These are phyloP conservation scores for Meteorus cinctellus DNA, from an alignment of 2,888 invertebrate species.

Conservation along the genomic window DNA sequence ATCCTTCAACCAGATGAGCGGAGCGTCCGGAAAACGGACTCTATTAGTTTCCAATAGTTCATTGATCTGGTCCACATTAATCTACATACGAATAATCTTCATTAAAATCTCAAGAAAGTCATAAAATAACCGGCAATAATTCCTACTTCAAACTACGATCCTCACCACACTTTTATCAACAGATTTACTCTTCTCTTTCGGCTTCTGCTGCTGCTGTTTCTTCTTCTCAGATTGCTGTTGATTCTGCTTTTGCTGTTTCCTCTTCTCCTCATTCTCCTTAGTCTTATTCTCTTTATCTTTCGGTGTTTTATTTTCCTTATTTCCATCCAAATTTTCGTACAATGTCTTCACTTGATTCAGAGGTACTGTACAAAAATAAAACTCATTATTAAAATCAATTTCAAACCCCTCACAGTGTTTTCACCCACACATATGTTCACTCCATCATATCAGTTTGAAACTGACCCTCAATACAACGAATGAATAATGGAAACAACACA, in stretches of 20 bases:
- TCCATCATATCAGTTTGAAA: not conserved
- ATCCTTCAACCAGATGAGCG: constrained; percentile 82
- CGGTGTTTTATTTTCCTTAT: constrained; percentile 77
- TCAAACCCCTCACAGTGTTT: not conserved
- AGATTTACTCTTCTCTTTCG: constrained; percentile 81
- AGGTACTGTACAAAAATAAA: constrained; percentile 76
- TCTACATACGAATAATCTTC: constrained; percentile 71
- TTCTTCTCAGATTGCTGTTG: constrained; percentile 69
- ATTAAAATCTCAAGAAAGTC: not conserved
- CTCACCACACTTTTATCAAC: constrained; percentile 79
- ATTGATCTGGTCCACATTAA: constrained; percentile 77
- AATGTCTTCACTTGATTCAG: constrained; percentile 81
- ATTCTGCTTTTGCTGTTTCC: constrained; percentile 72
- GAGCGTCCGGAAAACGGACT: constrained; percentile 81
- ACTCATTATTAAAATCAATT: not conserved
- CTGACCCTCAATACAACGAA: not conserved
- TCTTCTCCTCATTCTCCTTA: constrained; percentile 74
- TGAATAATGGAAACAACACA: not conserved
- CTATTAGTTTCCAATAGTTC: constrained; percentile 77
- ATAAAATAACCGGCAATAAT: not conserved
- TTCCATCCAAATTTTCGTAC: constrained; percentile 78
- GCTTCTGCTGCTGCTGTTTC: constrained; percentile 74
- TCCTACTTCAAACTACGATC: constrained; percentile 21
- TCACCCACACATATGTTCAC: too few species aligned
- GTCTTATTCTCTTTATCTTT: constrained; percentile 68